phyloP scores from a whole-genome alignment of 2,797 vertebrate genomes.

The Gymnodraco acuticeps region DNA sequence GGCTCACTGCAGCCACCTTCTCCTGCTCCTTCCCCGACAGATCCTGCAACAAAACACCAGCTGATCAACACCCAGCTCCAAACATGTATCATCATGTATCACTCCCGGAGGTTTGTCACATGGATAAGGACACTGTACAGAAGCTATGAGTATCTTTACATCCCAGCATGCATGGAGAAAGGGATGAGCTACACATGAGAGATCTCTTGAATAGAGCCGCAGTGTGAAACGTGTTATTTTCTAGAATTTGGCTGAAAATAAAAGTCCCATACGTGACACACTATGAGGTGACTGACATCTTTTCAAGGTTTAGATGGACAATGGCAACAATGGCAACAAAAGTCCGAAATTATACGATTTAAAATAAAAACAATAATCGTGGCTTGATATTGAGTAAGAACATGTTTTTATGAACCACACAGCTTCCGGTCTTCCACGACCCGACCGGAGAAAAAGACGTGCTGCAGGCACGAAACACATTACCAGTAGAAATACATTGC shows the following conservation, averaged over 20 bases:
- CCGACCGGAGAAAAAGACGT: no score
- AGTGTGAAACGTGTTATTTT: not conserved
- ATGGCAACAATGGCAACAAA: no score
- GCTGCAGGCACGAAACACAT: no score
- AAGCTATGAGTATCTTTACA: not conserved
- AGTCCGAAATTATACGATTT: no score
- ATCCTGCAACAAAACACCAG: conserved; percentile 81
- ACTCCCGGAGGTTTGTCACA: not conserved
- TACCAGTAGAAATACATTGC: no score
- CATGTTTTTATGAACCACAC: no score
- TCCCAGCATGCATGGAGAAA: not conserved
- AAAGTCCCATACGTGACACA: not conserved
- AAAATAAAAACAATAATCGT: no score
- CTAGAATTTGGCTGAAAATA: not conserved
- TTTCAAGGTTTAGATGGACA: not conserved
- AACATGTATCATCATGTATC: not conserved
- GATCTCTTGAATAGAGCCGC: not conserved
- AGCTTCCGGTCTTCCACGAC: no score
- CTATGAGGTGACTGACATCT: not conserved
- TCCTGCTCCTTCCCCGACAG: conserved; percentile 92
- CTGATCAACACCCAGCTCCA: not conserved
- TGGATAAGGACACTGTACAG: not conserved
- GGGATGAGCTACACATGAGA: not conserved
- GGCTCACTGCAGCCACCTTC: conserved; percentile 88
- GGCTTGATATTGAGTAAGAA: no score